A percentile compares a stretch with the other conserved stretches of the same genome.
Evolutionary conservation across 1,140 invertebrate genomes (phyloP).

Genomic region (Orussus abietinus): DNA sequence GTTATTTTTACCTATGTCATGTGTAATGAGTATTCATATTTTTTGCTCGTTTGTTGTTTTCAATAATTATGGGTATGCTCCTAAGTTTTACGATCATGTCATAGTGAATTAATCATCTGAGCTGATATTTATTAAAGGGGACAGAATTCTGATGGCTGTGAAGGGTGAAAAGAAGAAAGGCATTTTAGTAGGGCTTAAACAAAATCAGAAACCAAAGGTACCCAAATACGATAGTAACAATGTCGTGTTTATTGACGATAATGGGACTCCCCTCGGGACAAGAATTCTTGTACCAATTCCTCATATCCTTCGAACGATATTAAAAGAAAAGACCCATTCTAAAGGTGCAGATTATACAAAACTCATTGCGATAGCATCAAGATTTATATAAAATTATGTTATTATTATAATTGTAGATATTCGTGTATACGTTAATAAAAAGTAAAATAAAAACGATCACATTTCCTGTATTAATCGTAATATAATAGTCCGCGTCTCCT

Average conservation of each 20-base stretch:
- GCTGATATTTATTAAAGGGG: too few relatives aligned
- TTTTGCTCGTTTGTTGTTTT: too few relatives aligned
- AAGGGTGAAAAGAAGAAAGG: constrained; percentile 96
- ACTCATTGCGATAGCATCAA: constrained; percentile 86
- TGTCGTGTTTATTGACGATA: constrained; percentile 92
- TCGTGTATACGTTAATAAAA: too few relatives aligned
- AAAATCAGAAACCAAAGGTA: constrained; percentile 75
- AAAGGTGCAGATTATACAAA: constrained; percentile 95
- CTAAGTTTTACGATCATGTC: too few relatives aligned
- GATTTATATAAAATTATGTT: constrained; percentile 84
- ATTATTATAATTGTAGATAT: too few relatives aligned
- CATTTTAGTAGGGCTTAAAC: constrained; percentile 88
- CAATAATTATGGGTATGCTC: too few relatives aligned
- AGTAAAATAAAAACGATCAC: too few relatives aligned
- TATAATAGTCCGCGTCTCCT: too few relatives aligned
- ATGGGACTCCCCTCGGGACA: constrained; percentile 87
- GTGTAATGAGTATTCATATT: too few relatives aligned
- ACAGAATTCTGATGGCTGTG: constrained; percentile 91
- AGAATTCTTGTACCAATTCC: constrained; percentile 94
- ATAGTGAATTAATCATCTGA: too few relatives aligned
- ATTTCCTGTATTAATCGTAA: too few relatives aligned
- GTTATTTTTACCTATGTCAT: too few relatives aligned
- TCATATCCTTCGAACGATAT: constrained; percentile 79
- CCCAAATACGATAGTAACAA: constrained; percentile 97
- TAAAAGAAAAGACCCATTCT: constrained; percentile 74